Conservation (phyloP, 1,140 invertebrate species). For the Bursaphelenchus mucronatus region DNA sequence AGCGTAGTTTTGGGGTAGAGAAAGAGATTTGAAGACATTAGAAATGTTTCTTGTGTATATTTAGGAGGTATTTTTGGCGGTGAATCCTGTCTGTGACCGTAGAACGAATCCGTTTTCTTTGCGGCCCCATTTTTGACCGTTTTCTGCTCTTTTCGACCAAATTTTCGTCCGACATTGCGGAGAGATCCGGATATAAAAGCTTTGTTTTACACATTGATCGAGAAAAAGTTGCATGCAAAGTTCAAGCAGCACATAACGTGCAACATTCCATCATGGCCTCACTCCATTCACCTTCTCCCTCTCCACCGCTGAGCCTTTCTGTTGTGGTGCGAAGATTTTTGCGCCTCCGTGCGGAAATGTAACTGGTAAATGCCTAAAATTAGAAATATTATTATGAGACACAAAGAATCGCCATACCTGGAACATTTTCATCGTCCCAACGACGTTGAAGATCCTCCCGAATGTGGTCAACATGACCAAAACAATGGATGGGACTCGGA, state of each 20-base stretch:
- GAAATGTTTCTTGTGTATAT: too few relatives aligned
- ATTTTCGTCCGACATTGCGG: too few relatives aligned
- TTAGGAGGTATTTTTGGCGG: too few relatives aligned
- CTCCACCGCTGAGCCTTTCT: slow-evolving; percentile 6
- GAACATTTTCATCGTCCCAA: slow-evolving; percentile 20
- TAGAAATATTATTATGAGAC: not conserved
- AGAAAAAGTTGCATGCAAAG: too few relatives aligned
- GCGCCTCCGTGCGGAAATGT: slow-evolving; percentile 2
- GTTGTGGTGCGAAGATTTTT: slow-evolving; percentile 17
- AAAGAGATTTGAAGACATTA: too few relatives aligned
- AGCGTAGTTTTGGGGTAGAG: too few relatives aligned
- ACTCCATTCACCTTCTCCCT: slow-evolving; percentile 16
- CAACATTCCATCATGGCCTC: slow-evolving; percentile 18
- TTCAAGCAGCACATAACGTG: slow-evolving; percentile 12
- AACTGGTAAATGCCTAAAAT: slow-evolving; percentile 16
- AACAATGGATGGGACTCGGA: slow-evolving; percentile 4
- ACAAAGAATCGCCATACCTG: not conserved
- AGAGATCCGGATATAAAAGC: too few relatives aligned
- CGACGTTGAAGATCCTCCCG: slow-evolving; percentile 15
- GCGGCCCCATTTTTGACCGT: too few relatives aligned
- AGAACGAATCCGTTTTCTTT: too few relatives aligned
- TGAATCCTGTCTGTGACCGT: too few relatives aligned
- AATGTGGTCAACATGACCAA: slow-evolving; percentile 13
- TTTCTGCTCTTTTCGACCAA: too few relatives aligned
- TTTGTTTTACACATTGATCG: too few relatives aligned